phyloP scores from a whole-genome alignment of 2,113 vertebrate species.

The Neogobius melanostomus region DNA sequence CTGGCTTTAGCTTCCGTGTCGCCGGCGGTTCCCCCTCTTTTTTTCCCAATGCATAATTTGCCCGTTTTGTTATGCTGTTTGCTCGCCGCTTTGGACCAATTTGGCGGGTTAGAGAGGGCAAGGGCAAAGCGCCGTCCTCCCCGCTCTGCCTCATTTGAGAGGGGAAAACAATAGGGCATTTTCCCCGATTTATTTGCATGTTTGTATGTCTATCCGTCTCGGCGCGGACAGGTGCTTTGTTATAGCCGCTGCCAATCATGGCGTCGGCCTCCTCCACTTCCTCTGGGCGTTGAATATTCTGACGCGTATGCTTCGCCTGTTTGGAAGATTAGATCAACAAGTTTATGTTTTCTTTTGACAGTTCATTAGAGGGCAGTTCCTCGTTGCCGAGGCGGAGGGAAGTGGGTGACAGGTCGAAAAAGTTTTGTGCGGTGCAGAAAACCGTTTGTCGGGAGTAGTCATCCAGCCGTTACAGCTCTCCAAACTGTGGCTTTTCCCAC shows the following conservation, averaged over 20 bases:
- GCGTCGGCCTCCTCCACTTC: not conserved
- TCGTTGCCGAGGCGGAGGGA: not conserved
- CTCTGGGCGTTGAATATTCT: not conserved
- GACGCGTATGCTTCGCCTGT: not conserved
- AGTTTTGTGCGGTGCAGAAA: not conserved
- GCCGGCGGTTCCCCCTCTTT: not conserved
- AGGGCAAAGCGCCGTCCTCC: not conserved
- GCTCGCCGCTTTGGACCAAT: not conserved
- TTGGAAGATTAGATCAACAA: not conserved
- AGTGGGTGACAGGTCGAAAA: not conserved
- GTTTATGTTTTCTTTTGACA: not conserved
- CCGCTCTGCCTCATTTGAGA: not conserved
- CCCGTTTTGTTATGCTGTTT: not conserved
- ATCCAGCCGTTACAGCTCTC: not conserved
- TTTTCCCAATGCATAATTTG: not conserved
- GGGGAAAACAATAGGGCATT: not conserved
- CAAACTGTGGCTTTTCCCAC: not conserved
- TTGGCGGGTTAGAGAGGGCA: not conserved
- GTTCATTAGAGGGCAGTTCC: not conserved
- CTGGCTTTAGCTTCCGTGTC: not conserved
- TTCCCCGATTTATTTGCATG: constrained; percentile 3
- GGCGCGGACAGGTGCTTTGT: constrained; percentile 4
- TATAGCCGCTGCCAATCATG: not conserved
- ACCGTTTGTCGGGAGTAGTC: not conserved
- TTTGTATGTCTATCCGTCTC: not conserved